Percentiles rank a stretch among this genome's conserved stretches.
phyloP scores from a whole-genome alignment of 2,797 vertebrate genomes.

The Pelochelys cantorii region DNA sequence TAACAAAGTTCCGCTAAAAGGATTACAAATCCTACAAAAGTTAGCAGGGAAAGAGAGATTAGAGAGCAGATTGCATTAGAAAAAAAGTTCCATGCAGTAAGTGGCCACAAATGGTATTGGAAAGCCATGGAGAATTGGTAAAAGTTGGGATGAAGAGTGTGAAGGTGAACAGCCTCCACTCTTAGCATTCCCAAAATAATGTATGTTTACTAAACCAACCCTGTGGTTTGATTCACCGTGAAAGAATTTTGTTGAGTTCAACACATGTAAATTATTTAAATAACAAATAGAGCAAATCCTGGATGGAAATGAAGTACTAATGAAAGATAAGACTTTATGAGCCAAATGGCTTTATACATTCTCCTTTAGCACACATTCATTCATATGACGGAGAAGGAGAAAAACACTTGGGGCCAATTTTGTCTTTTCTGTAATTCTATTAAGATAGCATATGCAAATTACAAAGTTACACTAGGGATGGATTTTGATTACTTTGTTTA shows the following conservation, averaged over 20 bases:
- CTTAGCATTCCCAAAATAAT: neutral
- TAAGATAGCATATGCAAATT: neutral
- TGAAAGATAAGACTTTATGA: neutral
- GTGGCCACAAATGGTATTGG: neutral
- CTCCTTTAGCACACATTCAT: neutral
- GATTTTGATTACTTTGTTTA: neutral
- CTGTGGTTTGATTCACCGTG: neutral
- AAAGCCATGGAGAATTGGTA: neutral
- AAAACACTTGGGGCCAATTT: neutral
- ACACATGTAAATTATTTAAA: neutral
- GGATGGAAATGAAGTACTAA: neutral
- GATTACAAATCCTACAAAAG: too few relatives aligned
- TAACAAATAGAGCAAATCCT: neutral
- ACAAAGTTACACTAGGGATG: neutral
- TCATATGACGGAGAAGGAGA: neutral
- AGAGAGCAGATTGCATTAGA: neutral
- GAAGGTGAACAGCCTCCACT: neutral
- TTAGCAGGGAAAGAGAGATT: neutral
- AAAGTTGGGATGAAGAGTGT: neutral
- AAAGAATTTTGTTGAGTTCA: neutral
- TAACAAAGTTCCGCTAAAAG: neutral
- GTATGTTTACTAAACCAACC: neutral
- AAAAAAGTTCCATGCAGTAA: neutral
- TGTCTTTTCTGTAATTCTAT: accelerated
- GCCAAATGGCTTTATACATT: neutral